Base-by-base conservation (phyloP, 1,140 invertebrate genomes). In the Caerostris extrusa region DNA sequence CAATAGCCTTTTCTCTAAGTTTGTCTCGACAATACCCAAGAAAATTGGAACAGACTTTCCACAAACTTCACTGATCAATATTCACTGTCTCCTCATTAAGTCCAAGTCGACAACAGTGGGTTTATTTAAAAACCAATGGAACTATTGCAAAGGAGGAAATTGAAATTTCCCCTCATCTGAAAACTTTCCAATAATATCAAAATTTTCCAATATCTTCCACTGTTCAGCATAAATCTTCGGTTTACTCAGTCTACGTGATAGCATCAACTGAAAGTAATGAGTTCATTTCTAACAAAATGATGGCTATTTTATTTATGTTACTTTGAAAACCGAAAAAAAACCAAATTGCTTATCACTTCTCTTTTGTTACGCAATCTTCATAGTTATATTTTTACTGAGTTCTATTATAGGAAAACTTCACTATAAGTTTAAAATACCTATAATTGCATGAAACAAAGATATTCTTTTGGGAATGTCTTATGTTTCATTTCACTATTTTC, bases 191-290 rank as follows among this genome's bases (percentile, higher is more conserved):
- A 77, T 77, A 77, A 77, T 50, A 77, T 8, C 19, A 7, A 34
- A 77, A 14, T 50, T 77, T 77, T 77, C 71, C 71, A 50, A 77
- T 77, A 64, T 64, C 61, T 64, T 50, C 3, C 8, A 7, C 53
- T 50, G 8, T 5, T 34, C 53, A 77, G 53, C 10, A 77, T 69
- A 7, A 69, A 77, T 53, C 34, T 77, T 12, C 10, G 10, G 34
- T 12, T 77, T 77, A 8, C 8, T 5, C 12, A 3, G 34, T 34
- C 6, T 77, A 77, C 14, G 34, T 53, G 71, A 77, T 77, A 4
- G 19, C 53, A 77, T 77, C 71, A 50, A 50, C 19, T 50, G 61
- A 77, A 77, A 77, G 53, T 77, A 77, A 77, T 77, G 71, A 77
- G 71, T 77, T 6, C 71, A 12, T 12, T 77, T 77, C 50, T 77